These are phyloP conservation scores for Miniopterus natalensis DNA, from an alignment of 2,113 vertebrate genomes.

Conservation along the genomic window DNA sequence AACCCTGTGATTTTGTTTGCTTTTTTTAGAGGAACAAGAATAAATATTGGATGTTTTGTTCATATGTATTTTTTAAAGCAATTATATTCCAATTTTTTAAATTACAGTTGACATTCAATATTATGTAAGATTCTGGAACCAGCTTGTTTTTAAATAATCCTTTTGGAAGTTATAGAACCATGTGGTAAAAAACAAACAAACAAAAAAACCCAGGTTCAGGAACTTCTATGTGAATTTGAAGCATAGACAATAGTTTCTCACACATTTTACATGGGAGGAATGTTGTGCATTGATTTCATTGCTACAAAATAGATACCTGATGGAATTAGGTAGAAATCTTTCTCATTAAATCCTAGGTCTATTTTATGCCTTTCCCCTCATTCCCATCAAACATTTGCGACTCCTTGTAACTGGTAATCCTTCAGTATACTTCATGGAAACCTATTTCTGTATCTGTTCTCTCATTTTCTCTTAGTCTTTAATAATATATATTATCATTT, in stretches of 20 bases:
- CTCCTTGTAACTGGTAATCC: background rate
- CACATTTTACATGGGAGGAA: background rate
- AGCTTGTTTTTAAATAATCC: constrained; percentile 21
- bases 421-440: background rate
- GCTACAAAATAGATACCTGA: background rate
- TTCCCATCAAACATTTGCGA: background rate
- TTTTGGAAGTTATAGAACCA: constrained; percentile 12
- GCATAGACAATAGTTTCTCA: background rate
- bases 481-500: background rate
- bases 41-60: background rate
- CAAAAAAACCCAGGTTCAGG: background rate
- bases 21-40: background rate
- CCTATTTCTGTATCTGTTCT: background rate
- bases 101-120: background rate
- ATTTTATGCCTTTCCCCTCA: background rate
- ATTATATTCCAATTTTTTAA: background rate
- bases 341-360: background rate
- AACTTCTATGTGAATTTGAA: constrained; percentile 2
- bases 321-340: background rate
- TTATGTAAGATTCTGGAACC: background rate
- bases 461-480: background rate
- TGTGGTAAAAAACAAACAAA: background rate
- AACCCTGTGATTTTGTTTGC: background rate
- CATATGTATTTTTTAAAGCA: background rate
- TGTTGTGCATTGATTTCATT: background rate